phyloP scores from a whole-genome alignment of 2,888 invertebrate genomes.

The Drosophila mettleri region DNA sequence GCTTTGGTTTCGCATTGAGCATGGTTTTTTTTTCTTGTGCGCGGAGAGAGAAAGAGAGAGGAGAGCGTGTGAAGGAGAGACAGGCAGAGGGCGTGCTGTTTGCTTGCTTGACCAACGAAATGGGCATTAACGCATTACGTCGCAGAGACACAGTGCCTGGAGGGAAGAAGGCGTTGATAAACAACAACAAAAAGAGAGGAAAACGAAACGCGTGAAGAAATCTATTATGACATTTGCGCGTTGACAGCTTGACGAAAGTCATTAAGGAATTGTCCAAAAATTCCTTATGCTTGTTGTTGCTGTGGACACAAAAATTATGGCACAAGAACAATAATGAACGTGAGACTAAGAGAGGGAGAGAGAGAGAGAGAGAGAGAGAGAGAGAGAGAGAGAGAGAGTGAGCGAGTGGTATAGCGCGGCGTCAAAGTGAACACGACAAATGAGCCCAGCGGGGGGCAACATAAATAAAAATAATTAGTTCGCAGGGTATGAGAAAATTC shows the following conservation, averaged over 20 bases:
- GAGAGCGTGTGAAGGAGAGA: background rate
- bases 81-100: background rate
- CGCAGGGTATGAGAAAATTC: background rate
- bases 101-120: conserved; percentile 25
- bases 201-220: conserved; percentile 67
- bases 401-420: no score
- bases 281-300: conserved; percentile 6
- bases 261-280: conserved; percentile 64
- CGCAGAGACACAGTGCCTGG: background rate
- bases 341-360: conserved; percentile 4
- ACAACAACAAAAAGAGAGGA: conserved; percentile 21
- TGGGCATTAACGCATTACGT: conserved; percentile 31
- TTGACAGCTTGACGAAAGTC: conserved; percentile 79
- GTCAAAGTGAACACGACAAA: conserved; percentile 17
- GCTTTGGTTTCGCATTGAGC: conserved; percentile 22
- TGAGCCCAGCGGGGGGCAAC: background rate
- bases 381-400: background rate
- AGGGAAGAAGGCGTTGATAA: conserved; percentile 36
- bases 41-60: background rate
- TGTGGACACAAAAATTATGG: conserved; percentile 32
- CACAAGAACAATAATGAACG: conserved; percentile 37
- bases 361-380: background rate
- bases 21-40: conserved; percentile 1
- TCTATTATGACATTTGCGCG: conserved; percentile 76
- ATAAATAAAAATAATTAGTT: conserved; percentile 9